Evolutionary conservation across 2,888 invertebrate species (phyloP).

Genomic region (Cheilosia impressa): DNA sequence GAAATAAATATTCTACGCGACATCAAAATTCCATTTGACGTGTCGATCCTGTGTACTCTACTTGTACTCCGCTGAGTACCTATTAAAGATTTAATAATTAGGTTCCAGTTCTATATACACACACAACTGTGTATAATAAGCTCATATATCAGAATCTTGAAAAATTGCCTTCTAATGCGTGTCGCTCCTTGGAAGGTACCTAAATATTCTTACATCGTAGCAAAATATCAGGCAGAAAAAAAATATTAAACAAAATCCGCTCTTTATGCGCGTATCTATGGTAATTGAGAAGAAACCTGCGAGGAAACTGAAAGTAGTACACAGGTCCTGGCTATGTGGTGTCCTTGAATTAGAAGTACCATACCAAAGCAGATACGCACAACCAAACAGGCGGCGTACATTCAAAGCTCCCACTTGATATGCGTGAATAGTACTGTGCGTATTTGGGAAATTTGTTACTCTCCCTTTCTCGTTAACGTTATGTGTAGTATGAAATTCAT

Average conservation of each 20-base stretch:
- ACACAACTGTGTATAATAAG: too few species aligned
- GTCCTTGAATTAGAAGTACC: slow-evolving; percentile 58
- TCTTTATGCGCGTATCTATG: slow-evolving; percentile 32
- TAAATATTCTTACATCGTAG: slow-evolving; percentile 1
- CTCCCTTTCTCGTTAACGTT: neutral
- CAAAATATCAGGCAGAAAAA: slow-evolving; percentile 15
- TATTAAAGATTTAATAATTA: slow-evolving; percentile 57
- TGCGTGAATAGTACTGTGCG: slow-evolving; percentile 11
- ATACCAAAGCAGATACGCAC: slow-evolving; percentile 3
- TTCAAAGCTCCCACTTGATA: slow-evolving; percentile 1
- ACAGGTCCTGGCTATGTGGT: slow-evolving; percentile 6
- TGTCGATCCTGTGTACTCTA: slow-evolving; percentile 15
- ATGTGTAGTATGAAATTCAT: slow-evolving; percentile 41
- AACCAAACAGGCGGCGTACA: neutral
- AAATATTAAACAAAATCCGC: slow-evolving; percentile 45
- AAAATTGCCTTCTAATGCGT: slow-evolving; percentile 49
- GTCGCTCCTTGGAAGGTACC: neutral
- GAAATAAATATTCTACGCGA: slow-evolving; percentile 23
- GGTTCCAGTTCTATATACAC: neutral
- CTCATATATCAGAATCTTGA: slow-evolving; percentile 7
- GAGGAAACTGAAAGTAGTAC: slow-evolving; percentile 28
- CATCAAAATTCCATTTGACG: slow-evolving; percentile 55
- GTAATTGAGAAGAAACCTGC: slow-evolving; percentile 15
- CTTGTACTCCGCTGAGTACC: slow-evolving; percentile 13
- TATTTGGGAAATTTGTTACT: slow-evolving; percentile 5